Percentiles rank a stretch among this genome's conserved stretches.
Evolutionary conservation across 2,888 invertebrate species (phyloP).

Genomic region (Apamea epomidion): DNA sequence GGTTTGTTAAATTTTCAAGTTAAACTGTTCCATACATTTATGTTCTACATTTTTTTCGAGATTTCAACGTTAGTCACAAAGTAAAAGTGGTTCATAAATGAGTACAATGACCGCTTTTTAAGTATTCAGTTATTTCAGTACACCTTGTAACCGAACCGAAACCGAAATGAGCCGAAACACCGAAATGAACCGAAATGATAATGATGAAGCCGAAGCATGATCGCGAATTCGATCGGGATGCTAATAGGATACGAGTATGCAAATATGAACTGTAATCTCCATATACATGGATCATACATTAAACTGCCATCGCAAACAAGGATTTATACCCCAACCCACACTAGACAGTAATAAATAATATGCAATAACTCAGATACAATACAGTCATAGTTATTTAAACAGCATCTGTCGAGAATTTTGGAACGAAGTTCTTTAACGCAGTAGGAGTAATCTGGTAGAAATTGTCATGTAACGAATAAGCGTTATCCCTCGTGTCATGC

Average conservation of each 20-base stretch:
- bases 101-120: background rate
- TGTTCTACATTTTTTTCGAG: background rate
- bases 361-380: background rate
- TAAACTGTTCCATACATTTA: too few relatives aligned
- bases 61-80: background rate
- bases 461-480: background rate
- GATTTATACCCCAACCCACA: background rate
- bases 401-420: too few relatives aligned
- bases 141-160: too few relatives aligned
- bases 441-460: background rate
- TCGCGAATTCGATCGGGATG: background rate
- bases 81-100: background rate
- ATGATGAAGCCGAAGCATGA: background rate
- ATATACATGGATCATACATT: conserved; percentile 13
- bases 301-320: background rate
- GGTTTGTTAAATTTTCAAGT: too few relatives aligned
- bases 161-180: background rate
- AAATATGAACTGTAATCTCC: conserved; percentile 15
- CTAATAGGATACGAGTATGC: conserved; percentile 28
- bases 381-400: too few relatives aligned
- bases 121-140: background rate
- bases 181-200: background rate
- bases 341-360: background rate
- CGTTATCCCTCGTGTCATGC: background rate
- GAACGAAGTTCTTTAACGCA: background rate